These are phyloP conservation scores for Aspidiotus destructor DNA, from an alignment of 2,888 invertebrate genomes.

Conservation along the genomic window DNA sequence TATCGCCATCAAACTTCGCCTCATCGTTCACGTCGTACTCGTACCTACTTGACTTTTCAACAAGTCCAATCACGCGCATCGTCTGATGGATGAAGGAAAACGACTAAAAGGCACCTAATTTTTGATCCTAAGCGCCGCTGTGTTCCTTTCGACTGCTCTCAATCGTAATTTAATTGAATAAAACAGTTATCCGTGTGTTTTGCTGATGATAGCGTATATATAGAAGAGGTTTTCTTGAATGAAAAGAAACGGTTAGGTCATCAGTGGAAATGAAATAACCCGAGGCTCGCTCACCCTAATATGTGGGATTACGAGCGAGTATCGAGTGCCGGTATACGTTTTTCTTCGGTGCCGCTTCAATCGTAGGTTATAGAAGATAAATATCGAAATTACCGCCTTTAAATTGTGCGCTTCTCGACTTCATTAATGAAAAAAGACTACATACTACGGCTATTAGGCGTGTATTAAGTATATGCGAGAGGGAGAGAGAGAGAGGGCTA, in stretches of 20 bases:
- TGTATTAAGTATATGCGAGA: background rate
- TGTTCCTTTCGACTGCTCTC: constrained; percentile 16
- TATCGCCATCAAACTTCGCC: too few relatives aligned
- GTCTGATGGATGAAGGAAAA: background rate
- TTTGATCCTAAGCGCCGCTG: background rate
- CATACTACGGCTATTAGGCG: too few relatives aligned
- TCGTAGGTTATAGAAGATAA: constrained; percentile 21
- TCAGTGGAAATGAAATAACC: constrained; percentile 28
- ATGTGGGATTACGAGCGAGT: too few relatives aligned
- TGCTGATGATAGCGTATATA: background rate
- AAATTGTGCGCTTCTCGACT: constrained; percentile 14
- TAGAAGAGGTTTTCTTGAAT: constrained; percentile 29
- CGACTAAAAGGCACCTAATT: constrained; percentile 18
- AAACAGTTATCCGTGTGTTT: constrained; percentile 25
- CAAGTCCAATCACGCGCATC: too few relatives aligned
- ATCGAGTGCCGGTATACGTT: background rate
- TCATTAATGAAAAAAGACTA: constrained; percentile 6
- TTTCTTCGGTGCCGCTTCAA: constrained; percentile 15
- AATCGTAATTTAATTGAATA: constrained; percentile 32
- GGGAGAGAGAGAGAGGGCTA: background rate
- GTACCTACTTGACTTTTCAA: too few relatives aligned
- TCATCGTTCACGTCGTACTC: too few relatives aligned
- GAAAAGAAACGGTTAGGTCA: constrained; percentile 33
- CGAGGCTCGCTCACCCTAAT: constrained; percentile 6
- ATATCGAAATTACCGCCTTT: constrained; percentile 31